A percentile compares a stretch with the other conserved stretches of the same genome.
These are phyloP conservation scores for Coptotermes formosanus DNA, from an alignment of 1,140 invertebrate genomes.

Conservation along the genomic window DNA sequence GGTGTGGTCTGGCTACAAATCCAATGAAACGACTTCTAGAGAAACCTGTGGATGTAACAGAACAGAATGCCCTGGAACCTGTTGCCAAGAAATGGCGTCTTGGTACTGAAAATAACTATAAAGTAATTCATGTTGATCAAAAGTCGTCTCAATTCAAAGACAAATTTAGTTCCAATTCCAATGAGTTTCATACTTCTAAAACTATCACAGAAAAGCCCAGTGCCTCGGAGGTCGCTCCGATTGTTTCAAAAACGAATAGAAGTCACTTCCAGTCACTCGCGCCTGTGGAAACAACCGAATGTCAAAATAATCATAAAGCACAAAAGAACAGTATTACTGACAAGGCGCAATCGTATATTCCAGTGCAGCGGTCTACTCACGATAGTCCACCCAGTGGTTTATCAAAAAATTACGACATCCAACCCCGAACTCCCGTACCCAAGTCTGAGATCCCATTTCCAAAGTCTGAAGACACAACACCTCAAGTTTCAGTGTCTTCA, in stretches of 20 bases:
- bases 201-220: background rate
- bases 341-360: background rate
- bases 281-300: background rate
- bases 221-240: background rate
- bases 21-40: background rate
- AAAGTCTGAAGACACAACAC: background rate
- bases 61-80: background rate
- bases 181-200: background rate
- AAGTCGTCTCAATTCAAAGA: background rate
- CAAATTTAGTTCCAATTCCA: background rate
- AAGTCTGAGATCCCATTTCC: background rate
- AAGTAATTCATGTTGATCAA: background rate
- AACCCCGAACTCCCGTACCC: background rate
- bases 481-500: background rate
- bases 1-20: background rate
- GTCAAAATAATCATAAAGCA: background rate
- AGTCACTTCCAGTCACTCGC: background rate
- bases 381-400: background rate
- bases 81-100: background rate
- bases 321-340: background rate
- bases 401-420: background rate
- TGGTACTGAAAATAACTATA: background rate
- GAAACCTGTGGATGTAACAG: background rate
- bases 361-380: background rate
- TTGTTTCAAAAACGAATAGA: background rate